phyloP scores from a whole-genome alignment of 2,113 vertebrate genomes.

The Erythrolamprus reginae region DNA sequence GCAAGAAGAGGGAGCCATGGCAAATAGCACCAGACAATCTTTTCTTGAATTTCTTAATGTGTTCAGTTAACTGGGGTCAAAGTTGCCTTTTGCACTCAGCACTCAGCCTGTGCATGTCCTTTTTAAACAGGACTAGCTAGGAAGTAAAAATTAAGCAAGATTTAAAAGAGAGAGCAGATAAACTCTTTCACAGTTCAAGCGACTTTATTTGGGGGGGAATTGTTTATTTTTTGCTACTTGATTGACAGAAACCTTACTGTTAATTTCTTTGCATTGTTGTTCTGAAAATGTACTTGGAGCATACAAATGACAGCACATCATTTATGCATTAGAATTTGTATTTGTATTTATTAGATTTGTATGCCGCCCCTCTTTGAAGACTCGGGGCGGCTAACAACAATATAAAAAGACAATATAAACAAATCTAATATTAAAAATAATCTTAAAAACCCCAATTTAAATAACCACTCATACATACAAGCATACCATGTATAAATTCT shows the following conservation, averaged over 20 bases:
- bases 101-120: neutral
- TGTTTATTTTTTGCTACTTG: neutral
- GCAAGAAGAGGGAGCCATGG: too few relatives aligned
- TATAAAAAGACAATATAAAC: too few relatives aligned
- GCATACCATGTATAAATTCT: too few relatives aligned
- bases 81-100: neutral
- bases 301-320: neutral
- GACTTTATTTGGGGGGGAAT: neutral
- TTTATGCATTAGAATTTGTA: neutral
- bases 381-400: too few relatives aligned
- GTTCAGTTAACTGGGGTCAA: neutral
- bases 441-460: too few relatives aligned
- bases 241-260: neutral
- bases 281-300: neutral
- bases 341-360: too few relatives aligned
- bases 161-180: neutral
- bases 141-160: neutral
- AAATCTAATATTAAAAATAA: too few relatives aligned
- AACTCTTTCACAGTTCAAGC: neutral
- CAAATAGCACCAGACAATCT: neutral
- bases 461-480: too few relatives aligned
- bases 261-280: neutral
- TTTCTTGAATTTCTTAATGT: neutral
- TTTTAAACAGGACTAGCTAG: neutral
- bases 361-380: too few relatives aligned